Conservation (phyloP, 2,113 vertebrate genomes). For the cat (Felis catus) region F.catus_Fca126_mat1.0 CM031418.1:100191501-100192000, state of each 20-base stretch:
- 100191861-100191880: background rate
- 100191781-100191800: background rate
- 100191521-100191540: background rate
- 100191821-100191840: background rate
- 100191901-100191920: background rate
- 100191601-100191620: background rate
- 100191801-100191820: conserved; percentile 34
- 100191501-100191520: background rate
- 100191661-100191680: background rate
- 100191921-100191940: background rate
- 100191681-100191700: background rate
- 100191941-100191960: background rate
- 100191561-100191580: background rate
- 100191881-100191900: background rate
- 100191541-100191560: background rate
- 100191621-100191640: conserved; percentile 10
- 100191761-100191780: background rate
- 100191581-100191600: background rate
- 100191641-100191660: background rate
- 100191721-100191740: background rate
- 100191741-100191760: background rate
- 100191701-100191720: background rate
- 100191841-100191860: background rate
- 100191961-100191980: background rate
- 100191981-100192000: background rate